phyloP scores from a whole-genome alignment of 2,113 vertebrate species.

The Nymphicus hollandicus region DNA sequence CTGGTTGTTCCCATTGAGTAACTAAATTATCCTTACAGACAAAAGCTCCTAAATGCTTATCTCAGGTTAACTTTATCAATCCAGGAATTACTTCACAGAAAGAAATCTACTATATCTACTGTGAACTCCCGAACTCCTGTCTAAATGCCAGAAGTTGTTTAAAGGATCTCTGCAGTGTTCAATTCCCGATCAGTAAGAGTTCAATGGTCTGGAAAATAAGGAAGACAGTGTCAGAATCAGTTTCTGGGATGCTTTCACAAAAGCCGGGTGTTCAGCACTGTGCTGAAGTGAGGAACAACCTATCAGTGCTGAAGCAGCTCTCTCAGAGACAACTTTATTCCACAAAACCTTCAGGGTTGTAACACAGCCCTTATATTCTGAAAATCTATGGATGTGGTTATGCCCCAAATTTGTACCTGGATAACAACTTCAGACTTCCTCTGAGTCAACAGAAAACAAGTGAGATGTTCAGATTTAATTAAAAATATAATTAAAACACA shows the following conservation, averaged over 20 bases:
- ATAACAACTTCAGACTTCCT: neutral
- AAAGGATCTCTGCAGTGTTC: constrained; percentile 12
- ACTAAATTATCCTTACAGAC: neutral
- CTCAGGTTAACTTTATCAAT: neutral
- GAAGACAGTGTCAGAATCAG: constrained; percentile 17
- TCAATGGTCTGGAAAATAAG: constrained; percentile 56
- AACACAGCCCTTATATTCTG: neutral
- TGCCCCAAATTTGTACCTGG: neutral
- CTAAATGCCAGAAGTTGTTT: constrained; percentile 21
- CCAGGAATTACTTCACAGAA: neutral
- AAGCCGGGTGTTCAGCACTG: neutral
- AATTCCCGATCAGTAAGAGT: constrained; percentile 1
- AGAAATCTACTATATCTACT: neutral
- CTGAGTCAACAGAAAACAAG: neutral
- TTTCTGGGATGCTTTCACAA: constrained; percentile 21
- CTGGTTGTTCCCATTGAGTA: neutral
- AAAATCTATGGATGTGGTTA: neutral
- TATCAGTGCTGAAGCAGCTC: neutral
- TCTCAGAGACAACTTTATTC: neutral
- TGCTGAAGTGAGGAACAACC: neutral
- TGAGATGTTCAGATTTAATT: neutral
- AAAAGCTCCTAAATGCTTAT: neutral
- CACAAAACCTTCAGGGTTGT: neutral
- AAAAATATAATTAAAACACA: neutral
- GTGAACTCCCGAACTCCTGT: neutral